Evolutionary conservation across 1,140 invertebrate genomes (phyloP), one percentile per base, ranked within the genome.

Genomic region (Saxidomus purpurata): DNA sequence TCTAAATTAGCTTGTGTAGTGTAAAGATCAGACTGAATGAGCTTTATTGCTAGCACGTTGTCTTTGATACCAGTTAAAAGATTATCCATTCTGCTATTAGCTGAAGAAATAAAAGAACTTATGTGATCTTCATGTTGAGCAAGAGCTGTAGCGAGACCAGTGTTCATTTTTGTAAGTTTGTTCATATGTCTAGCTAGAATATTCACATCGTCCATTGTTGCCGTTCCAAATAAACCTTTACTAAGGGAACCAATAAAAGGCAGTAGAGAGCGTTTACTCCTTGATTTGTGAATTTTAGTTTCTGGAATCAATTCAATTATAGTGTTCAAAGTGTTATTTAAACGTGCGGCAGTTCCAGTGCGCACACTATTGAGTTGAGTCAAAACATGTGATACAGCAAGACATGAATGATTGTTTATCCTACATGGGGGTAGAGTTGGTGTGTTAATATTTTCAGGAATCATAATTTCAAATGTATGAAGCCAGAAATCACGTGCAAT

Each of bases 211-310:
- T 89, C 82, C 34, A 67, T 47, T 40, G 90, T 91, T 19, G 83
- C 90, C 1, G 90, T 91, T n/a, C 87, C 87, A 87, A 91, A 91
- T 52, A 91, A 69, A 43, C 84, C 82, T 82, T 89, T 87, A 22
- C 82, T 85, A 22, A 91, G 81, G 1, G 63, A n/a, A 22, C 90
- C 90, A 47, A 91, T 74, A 79, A 90, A 91, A 49, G 86, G 79
- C 34, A 91, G 71, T 17, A 91, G 31, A 36, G 63, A 67, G 3
- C 90, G 63, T 80, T 49, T 83, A 13, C 63, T 83, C 19, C 69
- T 31, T 19, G 40, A 52, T 59, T 67, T 47, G 36, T 74, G 61
- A 28, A 82, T 71, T 34, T 25, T 31, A 11, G 63, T 31, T 81
- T 69, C 61, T 17, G 80, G 86, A 31, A 79, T 67, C 11, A 83